Conservation (phyloP, 2,888 invertebrate species). For the Meghimatium bilineatum region DNA sequence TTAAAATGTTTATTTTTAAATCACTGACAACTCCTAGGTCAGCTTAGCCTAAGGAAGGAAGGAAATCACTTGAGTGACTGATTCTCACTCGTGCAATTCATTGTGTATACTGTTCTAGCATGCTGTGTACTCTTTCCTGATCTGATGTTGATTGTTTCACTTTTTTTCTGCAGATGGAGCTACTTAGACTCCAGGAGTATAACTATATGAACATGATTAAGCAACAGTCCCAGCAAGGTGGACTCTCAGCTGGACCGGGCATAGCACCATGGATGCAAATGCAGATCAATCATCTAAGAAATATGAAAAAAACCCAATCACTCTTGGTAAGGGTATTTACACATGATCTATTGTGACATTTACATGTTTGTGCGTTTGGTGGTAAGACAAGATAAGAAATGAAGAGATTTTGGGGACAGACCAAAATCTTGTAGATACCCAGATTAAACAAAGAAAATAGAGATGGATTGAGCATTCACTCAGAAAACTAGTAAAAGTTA, state of each 20-base stretch:
- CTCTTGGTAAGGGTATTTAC: too few species aligned
- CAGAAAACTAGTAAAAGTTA: too few species aligned
- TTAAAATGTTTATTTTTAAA: too few species aligned
- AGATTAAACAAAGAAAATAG: too few species aligned
- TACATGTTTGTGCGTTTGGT: too few species aligned
- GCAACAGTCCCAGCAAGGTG: conserved; percentile 30
- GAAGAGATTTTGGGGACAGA: too few species aligned
- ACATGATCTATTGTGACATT: too few species aligned
- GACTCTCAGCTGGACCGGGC: neutral
- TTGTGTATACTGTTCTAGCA: neutral
- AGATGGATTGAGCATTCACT: too few species aligned
- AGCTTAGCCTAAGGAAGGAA: too few species aligned
- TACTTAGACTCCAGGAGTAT: conserved; percentile 44
- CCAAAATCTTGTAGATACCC: too few species aligned
- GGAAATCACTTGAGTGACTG: neutral
- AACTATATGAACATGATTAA: conserved; percentile 43
- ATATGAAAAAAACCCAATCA: conserved; percentile 28
- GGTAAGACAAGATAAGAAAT: too few species aligned
- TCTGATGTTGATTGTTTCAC: neutral
- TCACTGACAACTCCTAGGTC: too few species aligned
- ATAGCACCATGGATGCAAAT: conserved; percentile 46
- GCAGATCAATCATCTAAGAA: conserved; percentile 41
- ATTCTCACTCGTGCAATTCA: neutral
- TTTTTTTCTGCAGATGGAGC: conserved; percentile 24
- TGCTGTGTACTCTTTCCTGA: neutral